Conservation (phyloP, 2,113 vertebrate genomes). For the Leptodactylus fuscus region DNA sequence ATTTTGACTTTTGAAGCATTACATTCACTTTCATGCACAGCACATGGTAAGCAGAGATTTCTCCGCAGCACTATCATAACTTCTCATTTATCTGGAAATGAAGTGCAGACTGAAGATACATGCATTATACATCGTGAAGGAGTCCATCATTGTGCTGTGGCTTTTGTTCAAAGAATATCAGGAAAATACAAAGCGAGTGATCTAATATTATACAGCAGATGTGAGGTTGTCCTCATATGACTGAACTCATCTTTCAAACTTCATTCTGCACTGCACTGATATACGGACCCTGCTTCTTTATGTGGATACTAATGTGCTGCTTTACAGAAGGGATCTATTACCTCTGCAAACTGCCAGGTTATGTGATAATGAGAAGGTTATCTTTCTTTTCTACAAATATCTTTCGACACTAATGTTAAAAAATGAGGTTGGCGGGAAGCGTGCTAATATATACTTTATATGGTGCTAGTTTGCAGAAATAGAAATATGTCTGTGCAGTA, state of each 20-base stretch:
- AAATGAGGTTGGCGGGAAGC: not conserved
- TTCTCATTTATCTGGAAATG: not conserved
- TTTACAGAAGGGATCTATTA: constrained; percentile 11
- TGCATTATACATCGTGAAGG: not conserved
- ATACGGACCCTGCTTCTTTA: constrained; percentile 1
- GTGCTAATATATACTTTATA: not conserved
- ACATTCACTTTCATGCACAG: not conserved
- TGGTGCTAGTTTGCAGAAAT: not conserved
- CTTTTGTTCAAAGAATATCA: constrained; percentile 28
- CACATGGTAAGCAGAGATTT: not conserved
- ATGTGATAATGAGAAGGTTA: constrained; percentile 47
- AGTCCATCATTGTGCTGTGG: not conserved
- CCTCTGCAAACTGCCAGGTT: not conserved
- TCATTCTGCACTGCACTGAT: not conserved
- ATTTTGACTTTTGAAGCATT: not conserved
- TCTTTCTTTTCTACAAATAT: constrained; percentile 10
- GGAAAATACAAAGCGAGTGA: constrained; percentile 13
- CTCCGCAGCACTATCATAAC: not conserved
- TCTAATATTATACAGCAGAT: constrained; percentile 26
- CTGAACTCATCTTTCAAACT: constrained; percentile 7
- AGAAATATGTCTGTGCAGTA: not conserved
- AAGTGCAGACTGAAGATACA: not conserved
- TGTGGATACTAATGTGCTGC: not conserved
- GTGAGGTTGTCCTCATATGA: constrained; percentile 40
- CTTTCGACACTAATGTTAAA: constrained; percentile 24